Conservation (phyloP, 2,888 invertebrate genomes). For the Ophonus ardosiacus region DNA sequence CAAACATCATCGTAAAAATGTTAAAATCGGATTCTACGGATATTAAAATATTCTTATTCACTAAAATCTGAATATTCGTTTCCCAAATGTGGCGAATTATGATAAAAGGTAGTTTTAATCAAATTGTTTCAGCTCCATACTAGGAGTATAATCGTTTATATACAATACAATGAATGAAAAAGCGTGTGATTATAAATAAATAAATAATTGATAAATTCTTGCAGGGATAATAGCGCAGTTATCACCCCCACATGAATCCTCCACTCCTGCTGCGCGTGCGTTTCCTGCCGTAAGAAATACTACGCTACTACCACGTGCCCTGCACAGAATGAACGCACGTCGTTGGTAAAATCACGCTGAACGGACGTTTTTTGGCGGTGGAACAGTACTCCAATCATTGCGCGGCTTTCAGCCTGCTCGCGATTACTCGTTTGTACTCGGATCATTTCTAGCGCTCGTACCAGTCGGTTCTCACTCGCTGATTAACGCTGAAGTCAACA, state of each 20-base stretch:
- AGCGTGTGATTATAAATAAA: too few relatives aligned
- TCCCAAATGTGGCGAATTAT: too few relatives aligned
- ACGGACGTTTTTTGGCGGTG: conserved; percentile 36
- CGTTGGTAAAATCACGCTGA: conserved; percentile 45
- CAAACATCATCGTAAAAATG: too few relatives aligned
- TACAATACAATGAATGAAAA: too few relatives aligned
- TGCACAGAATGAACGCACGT: conserved; percentile 52
- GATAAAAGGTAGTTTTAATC: too few relatives aligned
- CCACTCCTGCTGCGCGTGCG: not conserved
- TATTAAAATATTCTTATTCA: too few relatives aligned
- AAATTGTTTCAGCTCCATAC: too few relatives aligned
- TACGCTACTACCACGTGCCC: conserved; percentile 51
- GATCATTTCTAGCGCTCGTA: conserved; percentile 49
- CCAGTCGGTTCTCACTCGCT: conserved; percentile 43
- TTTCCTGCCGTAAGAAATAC: conserved; percentile 36
- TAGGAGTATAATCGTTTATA: too few relatives aligned
- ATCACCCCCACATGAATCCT: not conserved
- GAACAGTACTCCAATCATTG: conserved; percentile 21
- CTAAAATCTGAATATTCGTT: too few relatives aligned
- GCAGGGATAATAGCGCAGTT: not conserved
- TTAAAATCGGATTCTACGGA: too few relatives aligned
- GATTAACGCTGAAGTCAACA: conserved; percentile 12
- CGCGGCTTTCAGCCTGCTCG: conserved; percentile 44
- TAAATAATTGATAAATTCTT: too few relatives aligned
- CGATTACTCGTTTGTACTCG: conserved; percentile 48